These are phyloP conservation scores for Oreochromis mossambicus DNA, from an alignment of 2,797 vertebrate species.

Conservation along the genomic window DNA sequence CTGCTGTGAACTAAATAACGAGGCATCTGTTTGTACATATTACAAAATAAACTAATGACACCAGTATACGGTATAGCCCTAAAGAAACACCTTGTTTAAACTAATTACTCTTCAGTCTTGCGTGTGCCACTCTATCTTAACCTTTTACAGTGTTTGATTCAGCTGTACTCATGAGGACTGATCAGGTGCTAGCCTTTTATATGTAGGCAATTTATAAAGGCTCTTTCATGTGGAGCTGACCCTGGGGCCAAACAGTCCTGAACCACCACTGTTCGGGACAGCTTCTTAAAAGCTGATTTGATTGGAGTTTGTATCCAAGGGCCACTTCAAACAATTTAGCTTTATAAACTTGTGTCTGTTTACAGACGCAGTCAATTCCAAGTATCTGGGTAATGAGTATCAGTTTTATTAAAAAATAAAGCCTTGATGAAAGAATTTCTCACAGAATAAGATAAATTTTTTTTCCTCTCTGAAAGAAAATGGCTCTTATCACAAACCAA, in stretches of 20 bases:
- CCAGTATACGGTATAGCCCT: neutral
- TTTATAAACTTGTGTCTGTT: neutral
- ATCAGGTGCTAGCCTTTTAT: constrained; percentile 54
- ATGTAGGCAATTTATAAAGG: constrained; percentile 37
- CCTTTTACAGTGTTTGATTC: neutral
- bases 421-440: neutral
- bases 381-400: neutral
- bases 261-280: neutral
- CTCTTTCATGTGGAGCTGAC: constrained; percentile 42
- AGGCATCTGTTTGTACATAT: neutral
- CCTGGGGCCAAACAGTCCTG: constrained; percentile 30
- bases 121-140: neutral
- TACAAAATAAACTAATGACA: neutral
- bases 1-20: neutral
- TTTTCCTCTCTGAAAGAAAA: constrained; percentile 22
- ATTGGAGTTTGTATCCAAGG: neutral
- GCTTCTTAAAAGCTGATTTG: neutral
- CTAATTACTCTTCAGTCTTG: neutral
- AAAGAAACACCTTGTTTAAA: neutral
- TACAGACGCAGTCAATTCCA: neutral
- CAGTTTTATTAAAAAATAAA: neutral
- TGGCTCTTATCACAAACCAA: constrained; percentile 24
- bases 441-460: neutral
- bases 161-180: constrained; percentile 14
- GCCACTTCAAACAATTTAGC: neutral